Percentiles rank a stretch among this genome's conserved stretches.
Evolutionary conservation across 1,140 invertebrate species (phyloP).

Genomic region (Vanessa atalanta): DNA sequence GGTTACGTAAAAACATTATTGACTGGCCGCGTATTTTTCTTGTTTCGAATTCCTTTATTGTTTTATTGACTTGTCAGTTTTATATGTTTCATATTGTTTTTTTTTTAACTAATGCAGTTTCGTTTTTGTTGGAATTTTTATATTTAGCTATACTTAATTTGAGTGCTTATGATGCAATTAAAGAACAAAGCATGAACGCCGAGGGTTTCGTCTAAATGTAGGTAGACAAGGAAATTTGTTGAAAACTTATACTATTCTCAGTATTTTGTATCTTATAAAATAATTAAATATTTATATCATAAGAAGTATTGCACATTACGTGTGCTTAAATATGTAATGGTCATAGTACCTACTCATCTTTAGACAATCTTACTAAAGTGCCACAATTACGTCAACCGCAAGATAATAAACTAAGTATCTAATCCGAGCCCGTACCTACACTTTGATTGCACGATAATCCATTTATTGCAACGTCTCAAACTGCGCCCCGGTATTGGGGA

Average conservation of each 20-base stretch:
- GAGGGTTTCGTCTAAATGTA: too few relatives aligned
- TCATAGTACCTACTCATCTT: too few relatives aligned
- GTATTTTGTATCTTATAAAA: too few relatives aligned
- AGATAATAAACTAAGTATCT: neutral
- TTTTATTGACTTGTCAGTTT: conserved; percentile 7
- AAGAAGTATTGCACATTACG: too few relatives aligned
- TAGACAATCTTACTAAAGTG: too few relatives aligned
- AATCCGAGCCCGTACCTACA: conserved; percentile 17
- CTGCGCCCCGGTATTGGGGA: conserved; percentile 59
- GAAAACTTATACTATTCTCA: too few relatives aligned
- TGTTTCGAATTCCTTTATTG: conserved; percentile 4
- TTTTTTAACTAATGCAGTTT: neutral
- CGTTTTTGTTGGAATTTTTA: neutral
- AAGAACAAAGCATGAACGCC: too few relatives aligned
- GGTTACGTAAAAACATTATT: conserved; percentile 27
- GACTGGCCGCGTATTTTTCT: conserved; percentile 12
- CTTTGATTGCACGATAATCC: conserved; percentile 68
- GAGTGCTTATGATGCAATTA: too few relatives aligned
- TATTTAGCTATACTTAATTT: neutral
- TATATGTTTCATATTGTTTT: neutral
- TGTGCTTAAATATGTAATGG: too few relatives aligned
- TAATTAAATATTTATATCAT: too few relatives aligned
- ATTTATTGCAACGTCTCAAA: conserved; percentile 61
- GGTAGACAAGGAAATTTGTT: too few relatives aligned
- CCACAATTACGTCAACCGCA: neutral